Evolutionary conservation across 2,797 vertebrate species (phyloP), one percentile per base, ranked within the genome.

Genomic region (Erethizon dorsatum): DNA sequence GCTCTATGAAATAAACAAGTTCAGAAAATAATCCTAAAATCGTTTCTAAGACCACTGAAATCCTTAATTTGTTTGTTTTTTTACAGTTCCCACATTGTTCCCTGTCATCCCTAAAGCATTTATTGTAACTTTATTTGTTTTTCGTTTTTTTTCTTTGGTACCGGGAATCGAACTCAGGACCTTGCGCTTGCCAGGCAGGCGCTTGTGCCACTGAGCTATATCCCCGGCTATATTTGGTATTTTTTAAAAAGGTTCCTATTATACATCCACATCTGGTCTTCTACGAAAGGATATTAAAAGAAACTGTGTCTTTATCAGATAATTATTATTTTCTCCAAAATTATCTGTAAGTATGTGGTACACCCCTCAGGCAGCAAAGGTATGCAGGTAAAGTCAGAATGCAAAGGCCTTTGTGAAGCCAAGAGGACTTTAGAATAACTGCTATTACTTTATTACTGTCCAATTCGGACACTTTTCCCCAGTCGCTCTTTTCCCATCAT

Each of bases 11-110:
- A 88, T 61, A 79, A 84, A 59, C 56, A 24, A 75, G 18, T 54
- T 83, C 61, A 93, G 18, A 94, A 96, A 83, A 78, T 47, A 45
- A 83, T 83, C 47, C n/a, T 92, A 80, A 80, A 85, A 59, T 47
- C 31, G 50, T 88, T 84, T 85, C n/a, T 83, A 79, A 95, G 96
- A 90, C 61, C 77, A 94, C 7, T 54, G 77, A 79, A 90, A 87
- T 91, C 15, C 50, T 90, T 94, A 52, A 94, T 79, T 86, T 79
- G 69, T 28, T 50, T 77, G n/a, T 31, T 73, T 73, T 93, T 83
- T n/a, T 14, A 67, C 47, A 83, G 22, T 90, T 84, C 22, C 67
- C 45, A 84, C 28, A 63, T 28, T 86, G 9, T 87, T 78, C 50
- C 17, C 65, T 54, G 11, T 85, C 20, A 90, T 47, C 24, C 28